A percentile compares a stretch with the other conserved stretches of the same genome.
These are phyloP conservation scores for Lacanobia oleracea DNA, from an alignment of 2,888 invertebrate species.

Conservation along the genomic window DNA sequence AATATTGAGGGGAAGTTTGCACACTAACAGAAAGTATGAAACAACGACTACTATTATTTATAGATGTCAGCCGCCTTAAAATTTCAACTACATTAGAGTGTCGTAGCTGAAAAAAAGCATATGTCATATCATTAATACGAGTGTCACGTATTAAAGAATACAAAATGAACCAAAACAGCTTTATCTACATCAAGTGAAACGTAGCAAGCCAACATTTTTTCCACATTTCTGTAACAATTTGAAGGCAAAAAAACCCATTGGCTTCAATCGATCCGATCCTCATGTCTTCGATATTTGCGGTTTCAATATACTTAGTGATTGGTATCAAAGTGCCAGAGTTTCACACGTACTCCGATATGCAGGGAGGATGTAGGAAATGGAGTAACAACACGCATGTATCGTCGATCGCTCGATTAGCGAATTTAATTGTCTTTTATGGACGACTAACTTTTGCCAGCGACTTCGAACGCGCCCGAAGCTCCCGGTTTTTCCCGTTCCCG, in stretches of 20 bases:
- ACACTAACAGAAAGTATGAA: background rate
- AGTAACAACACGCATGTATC: background rate
- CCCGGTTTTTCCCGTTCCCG: too few relatives aligned
- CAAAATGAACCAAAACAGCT: conserved; percentile 11
- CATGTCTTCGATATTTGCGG: conserved; percentile 69
- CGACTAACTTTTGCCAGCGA: too few relatives aligned
- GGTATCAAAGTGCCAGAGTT: conserved; percentile 61
- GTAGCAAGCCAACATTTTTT: conserved; percentile 42
- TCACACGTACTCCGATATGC: conserved; percentile 67
- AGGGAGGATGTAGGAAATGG: conserved; percentile 3
- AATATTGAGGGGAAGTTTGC: background rate
- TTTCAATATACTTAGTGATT: conserved; percentile 69
- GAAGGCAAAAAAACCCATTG: conserved; percentile 36
- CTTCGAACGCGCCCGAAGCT: too few relatives aligned
- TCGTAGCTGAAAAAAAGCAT: background rate
- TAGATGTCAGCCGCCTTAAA: too few relatives aligned
- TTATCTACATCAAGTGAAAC: conserved; percentile 18
- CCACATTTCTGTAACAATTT: conserved; percentile 54
- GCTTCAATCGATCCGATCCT: conserved; percentile 61
- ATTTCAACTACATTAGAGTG: too few relatives aligned
- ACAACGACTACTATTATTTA: too few relatives aligned
- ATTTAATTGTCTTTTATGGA: too few relatives aligned
- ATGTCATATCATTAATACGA: background rate
- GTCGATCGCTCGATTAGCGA: too few relatives aligned
- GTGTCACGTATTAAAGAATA: background rate